Evolutionary conservation across 2,888 invertebrate species (phyloP), one percentile per base, ranked within the genome.

Genomic region (Augiades crinisus): DNA sequence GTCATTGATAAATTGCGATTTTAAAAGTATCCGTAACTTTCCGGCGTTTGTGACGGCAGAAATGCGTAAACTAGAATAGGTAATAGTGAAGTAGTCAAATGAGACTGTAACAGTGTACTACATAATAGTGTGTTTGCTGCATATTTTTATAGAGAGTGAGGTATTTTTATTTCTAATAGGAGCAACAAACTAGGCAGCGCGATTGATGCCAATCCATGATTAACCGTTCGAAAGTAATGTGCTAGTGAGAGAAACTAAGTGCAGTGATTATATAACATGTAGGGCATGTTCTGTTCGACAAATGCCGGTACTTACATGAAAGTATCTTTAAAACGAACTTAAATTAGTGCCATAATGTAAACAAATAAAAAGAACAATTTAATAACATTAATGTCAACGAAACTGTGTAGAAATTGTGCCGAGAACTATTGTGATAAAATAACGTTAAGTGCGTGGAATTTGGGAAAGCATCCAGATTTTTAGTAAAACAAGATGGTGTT

Each of bases 401-500:
- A n/a, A n/a, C n/a, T n/a, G n/a, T n/a, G n/a, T n/a, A n/a, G n/a
- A n/a, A n/a, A n/a, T n/a, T n/a, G n/a, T n/a, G n/a, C n/a, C n/a
- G n/a, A n/a, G n/a, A n/a, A n/a, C n/a, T n/a, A n/a, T n/a, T n/a
- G n/a, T n/a, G n/a, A n/a, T n/a, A n/a, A n/a, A n/a, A n/a, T n/a
- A n/a, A n/a, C n/a, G n/a, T n/a, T n/a, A n/a, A n/a, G 13, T 34
- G 13, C 10, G 44, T 31, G 34, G n/a, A 19, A 31, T 31, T n/a
- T 19, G 19, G 8, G 31, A 1, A 31, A 38, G 5, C 12, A 6
- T 5, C 3, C 10, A n/a, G n/a, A 22, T 21, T 45, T 43, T 4
- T 37, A 27, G 5, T 22, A 38, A 41, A n/a, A 14, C 40, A 53
- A 58, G 47, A 64, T 62, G 59, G 58, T 58, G 46, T 47, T 56